Conservation (phyloP, 2,797 vertebrate species). For the Melanotaenia parkinsoni region DNA sequence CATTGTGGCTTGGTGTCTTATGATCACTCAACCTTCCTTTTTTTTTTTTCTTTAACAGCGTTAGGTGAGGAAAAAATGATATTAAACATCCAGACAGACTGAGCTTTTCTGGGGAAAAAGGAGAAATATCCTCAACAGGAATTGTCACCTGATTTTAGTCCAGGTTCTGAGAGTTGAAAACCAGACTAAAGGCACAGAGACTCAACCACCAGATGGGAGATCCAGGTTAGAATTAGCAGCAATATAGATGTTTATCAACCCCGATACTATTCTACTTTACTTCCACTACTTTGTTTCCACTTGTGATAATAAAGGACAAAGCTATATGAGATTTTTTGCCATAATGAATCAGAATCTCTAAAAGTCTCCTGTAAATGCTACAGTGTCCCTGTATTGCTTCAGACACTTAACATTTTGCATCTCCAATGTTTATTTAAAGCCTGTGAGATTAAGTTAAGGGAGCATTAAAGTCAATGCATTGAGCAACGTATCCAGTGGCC, state of each 20-base stretch:
- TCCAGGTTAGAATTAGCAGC: no score
- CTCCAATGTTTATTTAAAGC: neutral
- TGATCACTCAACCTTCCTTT: no score
- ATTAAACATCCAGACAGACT: neutral
- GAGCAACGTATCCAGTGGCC: conserved; percentile 73
- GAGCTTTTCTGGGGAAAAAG: neutral
- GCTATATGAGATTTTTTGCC: neutral
- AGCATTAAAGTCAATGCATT: conserved; percentile 69
- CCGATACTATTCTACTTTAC: neutral
- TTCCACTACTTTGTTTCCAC: neutral
- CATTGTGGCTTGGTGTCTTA: no score
- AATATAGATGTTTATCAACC: neutral
- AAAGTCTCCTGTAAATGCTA: neutral
- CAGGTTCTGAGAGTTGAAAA: neutral
- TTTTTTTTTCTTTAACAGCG: no score
- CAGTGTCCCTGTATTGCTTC: neutral
- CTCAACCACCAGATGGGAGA: no score
- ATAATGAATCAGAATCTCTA: neutral
- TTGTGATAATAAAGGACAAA: conserved; percentile 3
- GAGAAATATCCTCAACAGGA: neutral
- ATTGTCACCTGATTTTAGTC: neutral
- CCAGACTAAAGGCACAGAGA: neutral
- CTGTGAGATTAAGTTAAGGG: conserved; percentile 56
- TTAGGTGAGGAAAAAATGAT: neutral
- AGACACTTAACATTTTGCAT: neutral